Evolutionary conservation across 2,113 vertebrate genomes (phyloP), one percentile per base, ranked within the genome.

Genomic region (Baryphthengus martii): DNA sequence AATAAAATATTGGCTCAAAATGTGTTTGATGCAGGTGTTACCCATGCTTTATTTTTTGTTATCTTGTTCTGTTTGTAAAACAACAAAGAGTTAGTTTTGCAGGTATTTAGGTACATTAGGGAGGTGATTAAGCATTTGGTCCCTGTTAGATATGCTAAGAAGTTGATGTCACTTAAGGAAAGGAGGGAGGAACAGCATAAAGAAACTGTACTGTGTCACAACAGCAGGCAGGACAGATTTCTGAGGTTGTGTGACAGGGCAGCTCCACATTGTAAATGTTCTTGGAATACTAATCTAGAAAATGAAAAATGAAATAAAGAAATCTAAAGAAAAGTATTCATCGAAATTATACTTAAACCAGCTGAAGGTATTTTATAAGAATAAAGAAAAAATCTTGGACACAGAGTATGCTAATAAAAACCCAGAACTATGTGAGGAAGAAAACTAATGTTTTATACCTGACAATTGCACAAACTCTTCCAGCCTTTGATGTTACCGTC

Each of bases 161-260:
- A 19, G 13, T 35, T 53, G 14, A 35, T 44, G 49, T 40, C 3
- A 13, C 66, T 73, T 71, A 81, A 77, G 45, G 35, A 77, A 77
- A 73, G 6, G 26, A 86, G 4, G 0, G 1, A 3, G 2, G 4
- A 66, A 50, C 6, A 59, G 6, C 16, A 62, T 74, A 62, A 77
- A 58, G 19, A 35, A 88, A 63, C 31, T 68, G 11, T 68, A 10
- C 16, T 61, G 8, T 50, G 49, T 47, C 39, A 50, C 17, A 45
- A 35, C 2, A 10, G 17, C 56, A 68, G 23, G 23, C 13, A 81
- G 42, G 40, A 70, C 9, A 74, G 47, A 49, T 72, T 91, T 81
- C 29, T 78, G 20, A 59, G 13, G 12, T 17, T 40, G 9, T 40
- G 11, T 28, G 7, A 20, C 11, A 71, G 59, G 33, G 28, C 17